Evolutionary conservation across 2,113 vertebrate species (phyloP), one percentile per base, ranked within the genome.

Genomic region (Colistium nudipinnis): DNA sequence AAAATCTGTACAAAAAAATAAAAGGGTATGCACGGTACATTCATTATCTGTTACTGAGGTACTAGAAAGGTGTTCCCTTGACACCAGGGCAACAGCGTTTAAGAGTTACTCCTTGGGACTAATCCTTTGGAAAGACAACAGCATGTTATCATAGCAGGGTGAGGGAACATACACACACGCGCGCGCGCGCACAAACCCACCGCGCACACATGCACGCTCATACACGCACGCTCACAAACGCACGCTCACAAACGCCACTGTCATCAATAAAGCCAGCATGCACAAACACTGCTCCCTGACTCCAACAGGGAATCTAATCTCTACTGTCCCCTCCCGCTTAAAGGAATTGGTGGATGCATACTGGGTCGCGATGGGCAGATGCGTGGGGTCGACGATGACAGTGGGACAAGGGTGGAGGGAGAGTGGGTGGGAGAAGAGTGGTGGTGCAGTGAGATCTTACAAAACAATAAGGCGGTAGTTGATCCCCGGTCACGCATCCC

Each of bases 11-110:
- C 92, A 93, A 89, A 90, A 86, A 88, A 86, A 54, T 79, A 88
- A 88, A 88, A 87, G 89, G 83, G 90, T 89, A 82, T 88, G 87
- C 91, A 90, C 86, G 89, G 91, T 94, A 94, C 93, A 94, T 94
- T 94, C 93, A 94, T 93, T 94, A 94, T 93, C 92, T 93, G 93
- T 93, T 92, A 92, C 91, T 94, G 93, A 94, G 93, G 93, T 94
- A 94, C 92, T 93, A 93, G 85, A 90, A 91, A 91, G 91, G 89
- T 91, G 86, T 90, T 92, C 85, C 91, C 87, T 90, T 85, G 88
- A 91, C 84, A 91, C 88, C 88, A 86, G 84, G 89, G 87, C 86
- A 80, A 92, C 84, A 87, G 84, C 78, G 71, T 86, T 90, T 85
- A 87, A 90, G 83, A 92, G 90, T 91, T 88, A 89, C 88, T 89